Conservation (phyloP, 2,797 vertebrate species). For the Sebastes cheni region DNA sequence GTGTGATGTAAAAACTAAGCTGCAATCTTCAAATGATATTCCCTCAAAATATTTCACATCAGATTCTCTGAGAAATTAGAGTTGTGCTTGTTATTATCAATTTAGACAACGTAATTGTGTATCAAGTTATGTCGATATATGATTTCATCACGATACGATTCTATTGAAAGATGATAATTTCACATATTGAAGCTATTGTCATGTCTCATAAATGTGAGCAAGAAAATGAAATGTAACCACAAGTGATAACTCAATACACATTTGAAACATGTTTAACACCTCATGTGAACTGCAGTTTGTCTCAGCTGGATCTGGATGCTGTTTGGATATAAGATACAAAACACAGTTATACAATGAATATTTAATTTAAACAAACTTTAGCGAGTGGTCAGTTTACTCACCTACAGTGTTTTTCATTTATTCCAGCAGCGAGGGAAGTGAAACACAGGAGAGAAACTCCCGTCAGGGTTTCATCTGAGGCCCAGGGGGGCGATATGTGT, state of each 20-base stretch:
- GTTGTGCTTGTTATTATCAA: too few relatives aligned
- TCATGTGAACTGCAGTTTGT: neutral
- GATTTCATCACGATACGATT: neutral
- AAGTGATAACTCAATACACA: neutral
- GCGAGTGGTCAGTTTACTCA: neutral
- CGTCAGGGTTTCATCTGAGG: constrained; percentile 10
- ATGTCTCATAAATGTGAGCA: neutral
- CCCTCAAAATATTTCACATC: neutral
- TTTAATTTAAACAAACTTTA: neutral
- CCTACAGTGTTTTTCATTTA: constrained; percentile 4
- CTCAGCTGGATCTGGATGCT: neutral
- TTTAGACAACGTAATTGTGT: neutral
- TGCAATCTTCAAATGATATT: neutral
- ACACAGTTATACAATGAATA: neutral
- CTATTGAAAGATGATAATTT: neutral
- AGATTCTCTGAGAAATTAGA: too few relatives aligned
- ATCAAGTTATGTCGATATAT: neutral
- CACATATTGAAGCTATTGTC: neutral
- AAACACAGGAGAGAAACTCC: constrained; percentile 6
- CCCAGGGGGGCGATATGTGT: constrained; percentile 23
- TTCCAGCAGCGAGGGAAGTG: neutral
- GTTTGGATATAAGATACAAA: neutral
- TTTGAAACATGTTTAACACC: neutral
- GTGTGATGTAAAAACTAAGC: too few relatives aligned
- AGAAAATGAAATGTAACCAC: neutral